Evolutionary conservation across 2,797 vertebrate species (phyloP).

Genomic region (Eulemur rubriventer): DNA sequence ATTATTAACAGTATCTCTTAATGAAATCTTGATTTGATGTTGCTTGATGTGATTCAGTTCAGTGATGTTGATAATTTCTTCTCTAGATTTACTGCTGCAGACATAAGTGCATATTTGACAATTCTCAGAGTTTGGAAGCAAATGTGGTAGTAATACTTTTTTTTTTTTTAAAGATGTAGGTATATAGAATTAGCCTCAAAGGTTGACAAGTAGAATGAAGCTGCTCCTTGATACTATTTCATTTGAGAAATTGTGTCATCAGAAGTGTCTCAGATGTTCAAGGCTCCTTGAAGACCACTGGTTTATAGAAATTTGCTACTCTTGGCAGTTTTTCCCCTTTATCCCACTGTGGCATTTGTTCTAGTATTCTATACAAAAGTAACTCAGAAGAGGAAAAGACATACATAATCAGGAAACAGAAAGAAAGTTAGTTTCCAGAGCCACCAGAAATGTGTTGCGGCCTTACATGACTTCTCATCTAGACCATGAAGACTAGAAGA

Average conservation of each 20-base stretch:
- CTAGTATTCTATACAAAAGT: neutral
- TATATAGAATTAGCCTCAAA: neutral
- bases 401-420: neutral
- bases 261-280: neutral
- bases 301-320: constrained; percentile 22
- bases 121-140: neutral
- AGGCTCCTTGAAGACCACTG: neutral
- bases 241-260: neutral
- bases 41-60: constrained; percentile 22
- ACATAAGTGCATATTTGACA: neutral
- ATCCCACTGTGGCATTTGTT: neutral
- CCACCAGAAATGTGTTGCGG: neutral
- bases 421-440: constrained; percentile 38
- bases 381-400: constrained; percentile 29
- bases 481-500: neutral
- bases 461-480: neutral
- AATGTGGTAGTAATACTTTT: neutral
- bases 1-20: neutral
- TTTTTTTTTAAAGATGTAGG: neutral
- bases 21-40: neutral
- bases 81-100: neutral
- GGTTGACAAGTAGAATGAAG: neutral
- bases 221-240: neutral
- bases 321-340: neutral
- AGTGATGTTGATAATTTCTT: neutral